Base-by-base conservation (phyloP, 2,797 vertebrate genomes). In the Xenops minutus region DNA sequence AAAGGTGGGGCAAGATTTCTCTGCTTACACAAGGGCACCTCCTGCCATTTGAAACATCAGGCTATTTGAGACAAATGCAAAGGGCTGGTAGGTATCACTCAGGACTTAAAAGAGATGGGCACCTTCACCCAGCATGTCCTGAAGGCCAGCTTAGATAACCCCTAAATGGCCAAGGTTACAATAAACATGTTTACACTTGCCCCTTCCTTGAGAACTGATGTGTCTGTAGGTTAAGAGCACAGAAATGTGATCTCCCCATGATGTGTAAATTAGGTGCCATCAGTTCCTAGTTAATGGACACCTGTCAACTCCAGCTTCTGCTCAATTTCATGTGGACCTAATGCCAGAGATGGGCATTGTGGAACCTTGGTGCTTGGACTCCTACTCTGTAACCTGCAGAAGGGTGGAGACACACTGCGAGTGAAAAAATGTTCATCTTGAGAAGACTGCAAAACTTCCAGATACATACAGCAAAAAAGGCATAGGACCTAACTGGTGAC, bases 231-330 rank as follows among this genome's bases (percentile, higher is more conserved):
- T 8, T 48, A 67, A 74, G 6, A 20, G 4, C n/a, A 29, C 0
- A 30, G 12, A 59, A 88, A 39, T 5, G 51, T 0, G 0, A 55
- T 24, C 11, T 58, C 12, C 44, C 15, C 0, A 0, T 4, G 14
- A 66, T 1, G 3, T 37, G 71, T 9, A 12, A 69, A 54, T 21
- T 2, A 73, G 32, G 22, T 46, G 16, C 9, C 32, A 77, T 22
- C 52, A 80, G 10, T 5, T 88, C 24, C 44, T 20, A 30, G 10
- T 30, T 49, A 61, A 75, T 1, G 2, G 34, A 71, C 63, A 81
- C 37, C 17, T 66, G 24, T 13, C 32, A 27, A 20, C 19, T 44
- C 9, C 52, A 59, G 29, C 14, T 67, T 83, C 61, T 54, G 34
- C 9, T 19, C 6, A 39, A 29, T 43, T 87, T 62, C 43, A 30